Evolutionary conservation across 2,888 invertebrate genomes (phyloP), one percentile per base, ranked within the genome.

Genomic region (Nasonia oneida): DNA sequence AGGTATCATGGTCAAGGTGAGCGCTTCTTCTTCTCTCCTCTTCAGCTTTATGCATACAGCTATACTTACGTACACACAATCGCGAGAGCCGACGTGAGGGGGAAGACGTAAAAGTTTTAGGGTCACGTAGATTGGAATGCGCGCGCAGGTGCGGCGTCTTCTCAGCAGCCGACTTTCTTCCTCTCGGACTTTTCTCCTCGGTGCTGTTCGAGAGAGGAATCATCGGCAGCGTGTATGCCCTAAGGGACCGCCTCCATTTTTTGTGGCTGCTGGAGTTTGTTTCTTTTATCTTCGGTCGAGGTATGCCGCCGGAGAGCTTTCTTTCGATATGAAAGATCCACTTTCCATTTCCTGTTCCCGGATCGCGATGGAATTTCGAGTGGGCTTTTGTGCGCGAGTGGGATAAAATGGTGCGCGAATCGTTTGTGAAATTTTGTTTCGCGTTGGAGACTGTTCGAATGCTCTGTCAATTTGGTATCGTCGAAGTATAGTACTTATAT

Each of bases 121-220:
- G 91, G 91, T 93, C 92, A 92, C 89, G 89, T 87, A 86, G 91
- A 90, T 89, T 86, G 92, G 93, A 92, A 92, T 92, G 92, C 90
- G 88, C 90, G 88, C 89, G 91, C 92, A 92, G 92, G 92, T 92
- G 92, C 91, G 92, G 89, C 88, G 89, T 74, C 42, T 77, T 74
- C 23, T 47, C 42, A 37, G 70, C 70, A 12, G 61, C 47, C 53
- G 53, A 75, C 61, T 75, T 83, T 53, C 74, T 75, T 64, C 37
- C 73, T 81, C 83, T 85, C 29, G 29, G 84, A 37, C 71, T 67
- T 47, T 78, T 29, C n/a, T 64, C 64, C 47, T 67, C 29, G 23
- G 18, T 15, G 23, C 42, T n/a, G n/a, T 23, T 39, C 0, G 80
- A 61, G 64, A 78, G 78, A 78, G 64, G 42, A 47, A 78, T 61